Percentiles rank a stretch among this genome's conserved stretches.
Conservation (phyloP, 2,113 vertebrate species). For the Syngnathus typhle region DNA sequence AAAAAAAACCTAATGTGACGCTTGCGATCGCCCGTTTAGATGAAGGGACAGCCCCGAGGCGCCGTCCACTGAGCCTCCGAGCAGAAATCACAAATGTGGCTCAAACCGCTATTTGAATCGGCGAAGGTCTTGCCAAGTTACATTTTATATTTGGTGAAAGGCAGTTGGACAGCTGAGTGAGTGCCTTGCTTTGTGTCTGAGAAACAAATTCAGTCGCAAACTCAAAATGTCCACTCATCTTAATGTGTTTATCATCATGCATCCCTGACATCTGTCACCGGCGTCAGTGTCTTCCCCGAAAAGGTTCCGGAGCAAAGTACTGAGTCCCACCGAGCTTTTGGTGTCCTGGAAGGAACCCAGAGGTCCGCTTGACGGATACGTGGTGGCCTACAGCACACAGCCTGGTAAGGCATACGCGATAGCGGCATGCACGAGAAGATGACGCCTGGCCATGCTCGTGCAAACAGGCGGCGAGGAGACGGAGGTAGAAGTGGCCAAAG, state of each 20-base stretch:
- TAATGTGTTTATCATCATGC: neutral
- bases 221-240: too few species aligned
- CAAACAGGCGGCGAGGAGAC: constrained; percentile 47
- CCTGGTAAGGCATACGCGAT: constrained; percentile 52
- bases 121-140: too few species aligned
- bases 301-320: constrained; percentile 61
- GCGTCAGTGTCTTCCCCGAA: constrained; percentile 61
- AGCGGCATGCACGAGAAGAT: neutral
- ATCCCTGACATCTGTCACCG: neutral
- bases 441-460: neutral
- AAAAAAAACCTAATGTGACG: too few species aligned
- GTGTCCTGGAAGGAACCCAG: constrained; percentile 71
- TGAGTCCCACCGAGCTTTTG: constrained; percentile 47
- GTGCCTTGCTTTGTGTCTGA: too few species aligned
- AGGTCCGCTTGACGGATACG: constrained; percentile 68
- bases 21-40: too few species aligned
- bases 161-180: too few species aligned
- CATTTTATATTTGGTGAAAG: too few species aligned
- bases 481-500: constrained; percentile 52
- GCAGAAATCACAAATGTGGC: too few species aligned
- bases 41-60: too few species aligned
- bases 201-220: too few species aligned
- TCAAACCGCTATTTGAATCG: too few species aligned
- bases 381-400: constrained; percentile 49
- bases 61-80: too few species aligned